These are phyloP conservation scores for Brachyalestes nurse DNA, from an alignment of 2,797 vertebrate genomes.

Conservation along the genomic window DNA sequence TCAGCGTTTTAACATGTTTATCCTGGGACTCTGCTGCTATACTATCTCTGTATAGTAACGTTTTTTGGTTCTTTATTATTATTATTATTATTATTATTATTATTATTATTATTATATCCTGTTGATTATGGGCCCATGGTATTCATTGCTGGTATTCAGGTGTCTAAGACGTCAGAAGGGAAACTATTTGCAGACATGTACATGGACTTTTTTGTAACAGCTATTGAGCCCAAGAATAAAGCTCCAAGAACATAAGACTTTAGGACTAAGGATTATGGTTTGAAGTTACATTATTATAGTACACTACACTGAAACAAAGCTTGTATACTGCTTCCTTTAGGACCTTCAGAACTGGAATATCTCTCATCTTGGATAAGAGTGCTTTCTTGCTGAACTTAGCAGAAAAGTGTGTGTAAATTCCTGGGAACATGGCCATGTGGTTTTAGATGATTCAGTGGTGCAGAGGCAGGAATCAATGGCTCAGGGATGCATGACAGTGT, in stretches of 20 bases:
- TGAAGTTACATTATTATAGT: not conserved
- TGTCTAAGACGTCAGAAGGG: not conserved
- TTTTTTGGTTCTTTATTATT: not conserved
- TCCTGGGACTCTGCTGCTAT: not conserved
- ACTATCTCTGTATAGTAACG: not conserved
- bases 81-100: too few relatives aligned
- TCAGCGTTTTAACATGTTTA: not conserved
- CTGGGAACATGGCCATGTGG: slow-evolving; percentile 13
- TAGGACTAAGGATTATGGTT: not conserved
- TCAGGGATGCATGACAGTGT: slow-evolving; percentile 28
- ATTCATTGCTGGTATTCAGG: not conserved
- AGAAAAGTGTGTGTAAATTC: slow-evolving; percentile 36
- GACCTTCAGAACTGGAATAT: slow-evolving; percentile 19
- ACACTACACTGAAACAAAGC: slow-evolving; percentile 10
- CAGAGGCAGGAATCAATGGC: slow-evolving; percentile 38
- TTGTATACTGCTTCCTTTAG: slow-evolving; percentile 23
- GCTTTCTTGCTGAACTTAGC: slow-evolving; percentile 45
- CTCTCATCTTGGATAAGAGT: not conserved
- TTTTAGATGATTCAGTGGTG: slow-evolving; percentile 32
- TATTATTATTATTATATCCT: not conserved
- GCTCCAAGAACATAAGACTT: not conserved
- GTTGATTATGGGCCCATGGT: not conserved
- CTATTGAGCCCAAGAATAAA: not conserved
- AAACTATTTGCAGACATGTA: not conserved
- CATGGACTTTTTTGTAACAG: not conserved